Percentiles rank a stretch among this genome's conserved stretches.
Evolutionary conservation across 2,797 vertebrate genomes (phyloP).

Genomic region (Rallus crepitans): DNA sequence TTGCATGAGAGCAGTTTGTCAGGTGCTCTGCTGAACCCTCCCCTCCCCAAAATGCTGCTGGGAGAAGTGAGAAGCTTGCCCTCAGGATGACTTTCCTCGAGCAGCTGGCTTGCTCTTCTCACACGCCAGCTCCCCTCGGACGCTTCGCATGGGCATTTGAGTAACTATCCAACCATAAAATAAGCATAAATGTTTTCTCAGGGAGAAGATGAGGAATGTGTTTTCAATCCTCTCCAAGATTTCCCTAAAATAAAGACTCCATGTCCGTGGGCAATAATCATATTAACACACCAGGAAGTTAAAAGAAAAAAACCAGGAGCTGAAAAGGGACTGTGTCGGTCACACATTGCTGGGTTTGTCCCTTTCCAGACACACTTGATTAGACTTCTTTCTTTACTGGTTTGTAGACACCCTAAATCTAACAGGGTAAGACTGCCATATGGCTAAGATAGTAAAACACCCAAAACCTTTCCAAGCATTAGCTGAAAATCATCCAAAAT

Average conservation of each 20-base stretch:
- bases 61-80: background rate
- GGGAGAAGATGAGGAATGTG: background rate
- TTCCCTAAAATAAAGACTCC: background rate
- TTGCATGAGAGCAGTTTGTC: background rate
- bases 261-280: background rate
- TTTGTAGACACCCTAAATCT: constrained; percentile 22
- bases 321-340: background rate
- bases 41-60: background rate
- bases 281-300: constrained; percentile 15
- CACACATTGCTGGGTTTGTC: background rate
- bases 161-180: constrained; percentile 40
- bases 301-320: background rate
- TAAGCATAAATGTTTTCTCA: constrained; percentile 48
- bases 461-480: constrained; percentile 41
- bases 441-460: constrained; percentile 62
- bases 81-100: background rate
- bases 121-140: background rate
- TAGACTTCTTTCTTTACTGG: background rate
- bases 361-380: background rate
- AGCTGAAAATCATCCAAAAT: constrained; percentile 59
- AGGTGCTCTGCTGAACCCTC: background rate
- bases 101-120: constrained; percentile 17
- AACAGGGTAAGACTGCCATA: constrained; percentile 36
- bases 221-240: background rate
- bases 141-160: constrained; percentile 46